Evolutionary conservation across 2,113 vertebrate genomes (phyloP).

Genomic region (Ascaphus truei): DNA sequence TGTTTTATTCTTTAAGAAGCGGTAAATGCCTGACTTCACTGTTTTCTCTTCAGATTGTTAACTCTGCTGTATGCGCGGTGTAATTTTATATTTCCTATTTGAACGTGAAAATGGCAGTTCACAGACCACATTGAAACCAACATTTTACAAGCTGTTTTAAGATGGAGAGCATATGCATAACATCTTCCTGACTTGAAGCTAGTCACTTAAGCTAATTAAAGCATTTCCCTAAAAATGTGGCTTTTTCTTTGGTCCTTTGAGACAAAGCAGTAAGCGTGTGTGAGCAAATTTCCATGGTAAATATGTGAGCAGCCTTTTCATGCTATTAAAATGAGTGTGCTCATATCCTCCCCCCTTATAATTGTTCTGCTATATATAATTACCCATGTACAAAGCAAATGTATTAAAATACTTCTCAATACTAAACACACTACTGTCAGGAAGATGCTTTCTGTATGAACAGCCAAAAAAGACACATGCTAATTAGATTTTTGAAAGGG

Average conservation of each 20-base stretch:
- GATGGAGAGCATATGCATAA: neutral
- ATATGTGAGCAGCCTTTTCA: neutral
- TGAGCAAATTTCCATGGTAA: neutral
- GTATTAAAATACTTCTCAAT: too few relatives aligned
- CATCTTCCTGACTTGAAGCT: conserved; percentile 9
- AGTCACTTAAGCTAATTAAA: conserved; percentile 23
- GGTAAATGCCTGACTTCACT: conserved; percentile 1
- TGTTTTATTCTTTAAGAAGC: conserved; percentile 2
- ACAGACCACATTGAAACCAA: neutral
- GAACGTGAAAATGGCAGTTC: conserved; percentile 13
- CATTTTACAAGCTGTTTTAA: conserved; percentile 22
- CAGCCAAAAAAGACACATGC: neutral
- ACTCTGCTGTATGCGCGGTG: neutral
- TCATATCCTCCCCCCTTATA: neutral
- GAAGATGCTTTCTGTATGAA: neutral
- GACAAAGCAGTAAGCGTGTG: neutral
- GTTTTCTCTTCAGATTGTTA: neutral
- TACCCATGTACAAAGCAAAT: neutral
- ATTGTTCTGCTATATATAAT: neutral
- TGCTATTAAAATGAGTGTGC: neutral
- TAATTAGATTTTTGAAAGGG: neutral
- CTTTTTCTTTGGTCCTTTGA: neutral
- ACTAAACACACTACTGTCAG: too few relatives aligned
- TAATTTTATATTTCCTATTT: conserved; percentile 18
- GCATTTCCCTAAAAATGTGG: neutral